These are phyloP conservation scores for Gracilinanus agilis DNA, from an alignment of 2,113 vertebrate genomes.

Conservation along the genomic window DNA sequence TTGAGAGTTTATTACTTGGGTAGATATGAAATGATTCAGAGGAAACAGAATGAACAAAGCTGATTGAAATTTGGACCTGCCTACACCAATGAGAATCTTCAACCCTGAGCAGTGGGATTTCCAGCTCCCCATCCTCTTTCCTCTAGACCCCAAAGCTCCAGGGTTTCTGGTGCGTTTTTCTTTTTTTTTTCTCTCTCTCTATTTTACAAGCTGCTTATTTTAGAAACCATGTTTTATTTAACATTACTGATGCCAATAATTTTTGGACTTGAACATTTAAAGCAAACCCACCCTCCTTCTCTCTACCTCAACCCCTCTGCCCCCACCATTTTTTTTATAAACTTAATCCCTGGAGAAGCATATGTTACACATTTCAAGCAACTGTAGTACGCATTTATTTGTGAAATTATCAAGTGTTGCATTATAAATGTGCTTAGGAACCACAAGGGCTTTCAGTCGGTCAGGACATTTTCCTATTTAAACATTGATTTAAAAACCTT, in stretches of 20 bases:
- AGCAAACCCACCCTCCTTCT: conserved; percentile 32
- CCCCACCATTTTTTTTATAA: conserved; percentile 20
- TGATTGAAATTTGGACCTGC: conserved; percentile 30
- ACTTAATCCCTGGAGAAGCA: conserved; percentile 59
- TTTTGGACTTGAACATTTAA: conserved; percentile 59
- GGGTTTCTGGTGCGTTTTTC: background rate
- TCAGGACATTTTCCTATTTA: conserved; percentile 78
- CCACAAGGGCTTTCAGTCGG: conserved; percentile 70
- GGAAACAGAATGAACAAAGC: conserved; percentile 18
- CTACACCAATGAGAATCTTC: background rate
- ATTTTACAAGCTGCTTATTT: conserved; percentile 14
- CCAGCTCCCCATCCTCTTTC: background rate
- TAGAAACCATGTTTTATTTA: conserved; percentile 49
- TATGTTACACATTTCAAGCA: conserved; percentile 44
- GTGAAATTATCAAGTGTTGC: conserved; percentile 68
- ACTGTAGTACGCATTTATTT: conserved; percentile 67
- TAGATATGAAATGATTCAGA: conserved; percentile 30
- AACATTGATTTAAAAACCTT: conserved; percentile 79
- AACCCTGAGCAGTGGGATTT: conserved; percentile 32
- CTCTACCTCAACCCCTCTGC: conserved; percentile 23
- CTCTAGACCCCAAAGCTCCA: background rate
- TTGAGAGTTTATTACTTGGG: conserved; percentile 56
- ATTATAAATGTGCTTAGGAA: conserved; percentile 80
- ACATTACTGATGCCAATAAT: conserved; percentile 36
- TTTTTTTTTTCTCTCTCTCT: background rate